These are phyloP conservation scores for Neolamprologus sp. DNA, from an alignment of 2,113 vertebrate genomes.

Conservation along the genomic window DNA sequence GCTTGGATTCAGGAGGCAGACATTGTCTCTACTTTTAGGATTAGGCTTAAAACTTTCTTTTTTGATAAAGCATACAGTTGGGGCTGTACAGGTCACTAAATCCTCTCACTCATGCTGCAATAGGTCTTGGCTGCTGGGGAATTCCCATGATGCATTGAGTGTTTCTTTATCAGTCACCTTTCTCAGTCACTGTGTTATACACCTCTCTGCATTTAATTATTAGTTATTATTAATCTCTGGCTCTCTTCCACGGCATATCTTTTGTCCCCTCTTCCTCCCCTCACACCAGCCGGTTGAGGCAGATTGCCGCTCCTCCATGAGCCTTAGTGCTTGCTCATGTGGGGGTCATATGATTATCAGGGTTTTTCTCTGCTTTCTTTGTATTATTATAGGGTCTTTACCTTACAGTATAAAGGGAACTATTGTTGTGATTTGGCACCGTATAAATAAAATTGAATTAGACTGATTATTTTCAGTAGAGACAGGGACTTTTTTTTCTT, in stretches of 20 bases:
- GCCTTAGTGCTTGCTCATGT: background rate
- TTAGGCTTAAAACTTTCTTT: background rate
- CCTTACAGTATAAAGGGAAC: background rate
- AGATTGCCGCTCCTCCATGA: background rate
- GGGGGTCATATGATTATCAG: background rate
- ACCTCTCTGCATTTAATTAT: background rate
- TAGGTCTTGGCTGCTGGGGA: background rate
- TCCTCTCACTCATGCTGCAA: background rate
- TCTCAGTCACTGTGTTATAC: background rate
- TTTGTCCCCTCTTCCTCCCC: background rate
- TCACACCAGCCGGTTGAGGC: background rate
- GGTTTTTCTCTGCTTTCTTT: background rate
- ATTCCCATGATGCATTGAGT: background rate
- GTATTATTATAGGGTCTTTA: background rate
- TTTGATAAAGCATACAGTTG: background rate
- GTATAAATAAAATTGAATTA: background rate
- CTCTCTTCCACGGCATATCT: background rate
- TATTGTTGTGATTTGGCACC: background rate
- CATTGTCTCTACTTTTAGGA: background rate
- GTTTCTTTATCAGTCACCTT: background rate
- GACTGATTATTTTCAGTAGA: background rate
- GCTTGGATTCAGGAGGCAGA: background rate
- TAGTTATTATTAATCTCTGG: background rate
- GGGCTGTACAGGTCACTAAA: accelerated
- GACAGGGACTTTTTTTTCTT: background rate